Evolutionary conservation across 2,113 vertebrate genomes (phyloP), one percentile per base, ranked within the genome.

Genomic region (Sylvia atricapilla): DNA sequence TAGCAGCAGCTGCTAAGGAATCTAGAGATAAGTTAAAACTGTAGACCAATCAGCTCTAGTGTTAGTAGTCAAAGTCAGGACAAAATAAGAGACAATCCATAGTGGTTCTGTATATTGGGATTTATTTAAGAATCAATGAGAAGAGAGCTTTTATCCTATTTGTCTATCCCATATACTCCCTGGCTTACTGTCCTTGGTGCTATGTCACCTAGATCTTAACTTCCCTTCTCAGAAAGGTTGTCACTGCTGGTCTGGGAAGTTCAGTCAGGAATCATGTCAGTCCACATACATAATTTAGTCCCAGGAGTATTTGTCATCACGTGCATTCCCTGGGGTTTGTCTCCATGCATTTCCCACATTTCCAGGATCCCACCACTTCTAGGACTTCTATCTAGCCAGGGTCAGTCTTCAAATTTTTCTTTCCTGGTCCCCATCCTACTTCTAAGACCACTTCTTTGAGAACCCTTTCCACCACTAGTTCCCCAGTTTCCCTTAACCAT

Each of bases 251-350:
- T 69, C 15, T 3, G 1, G 12, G 13, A 83, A 69, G 21, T 41
- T 37, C 31, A 22, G 19, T 28, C 21, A 67, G 24, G 60, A 86
- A 52, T 43, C 0, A 0, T 11, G 20, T 19, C 25, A 30, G 13
- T 31, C 27, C 33, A 53, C 9, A 19, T 15, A 53, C 18, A 31
- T 2, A 37, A 10, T 10, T 43, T 31, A 44, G 33, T 55, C 15
- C 11, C 15, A 64, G 15, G 12, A 22, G 3, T 22, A n/a, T 28
- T 43, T 59, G 15, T 4, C 9, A 56, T 41, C 28, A 20, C 22
- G 11, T 10, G 1, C 10, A 62, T 49, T 2, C 8, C 18, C 30
- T 56, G 8, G 2, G 23, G 9, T 30, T 63, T 5, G 0, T 62
- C 7, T 91, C 25, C 6, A 13, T 37, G 20, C 7, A 15, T 24